Percentiles rank a stretch among this genome's conserved stretches.
phyloP scores from a whole-genome alignment of 2,797 vertebrate genomes.

The Myripristis jacobus region DNA sequence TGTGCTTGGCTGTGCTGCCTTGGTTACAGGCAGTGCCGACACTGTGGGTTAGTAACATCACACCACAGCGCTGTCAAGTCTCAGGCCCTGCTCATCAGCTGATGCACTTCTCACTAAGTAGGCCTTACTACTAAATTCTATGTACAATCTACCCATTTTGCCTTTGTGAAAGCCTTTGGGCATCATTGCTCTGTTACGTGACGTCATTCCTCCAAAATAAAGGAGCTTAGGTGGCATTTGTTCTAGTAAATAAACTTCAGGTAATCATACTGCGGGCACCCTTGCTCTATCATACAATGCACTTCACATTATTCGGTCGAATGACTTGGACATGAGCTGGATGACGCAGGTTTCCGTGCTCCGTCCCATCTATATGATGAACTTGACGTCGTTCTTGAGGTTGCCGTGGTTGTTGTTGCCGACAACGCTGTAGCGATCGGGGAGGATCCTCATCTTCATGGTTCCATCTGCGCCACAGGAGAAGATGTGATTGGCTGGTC shows the following conservation, averaged over 20 bases:
- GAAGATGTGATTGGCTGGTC: constrained; percentile 93
- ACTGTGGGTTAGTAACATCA: constrained; percentile 9
- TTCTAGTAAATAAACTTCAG: not conserved
- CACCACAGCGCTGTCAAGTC: not conserved
- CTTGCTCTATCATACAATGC: not conserved
- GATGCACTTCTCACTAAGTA: not conserved
- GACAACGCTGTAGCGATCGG: constrained; percentile 85
- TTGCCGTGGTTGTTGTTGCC: constrained; percentile 82
- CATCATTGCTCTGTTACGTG: not conserved
- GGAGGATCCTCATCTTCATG: constrained; percentile 96
- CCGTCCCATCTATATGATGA: constrained; percentile 86
- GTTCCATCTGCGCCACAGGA: constrained; percentile 98
- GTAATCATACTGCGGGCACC: not conserved
- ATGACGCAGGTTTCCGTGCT: not conserved
- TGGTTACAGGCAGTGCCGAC: not conserved
- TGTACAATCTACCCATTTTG: not conserved
- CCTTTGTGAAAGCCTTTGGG: not conserved
- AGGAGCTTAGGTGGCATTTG: not conserved
- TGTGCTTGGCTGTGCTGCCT: constrained; percentile 10
- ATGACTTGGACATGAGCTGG: not conserved
- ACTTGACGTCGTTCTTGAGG: constrained; percentile 90
- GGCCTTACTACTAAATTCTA: constrained; percentile 2
- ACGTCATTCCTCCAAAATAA: not conserved
- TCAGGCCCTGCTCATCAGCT: not conserved
- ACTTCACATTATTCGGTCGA: constrained; percentile 14